phyloP scores from a whole-genome alignment of 2,797 vertebrate species.

The Malacoraja senta region DNA sequence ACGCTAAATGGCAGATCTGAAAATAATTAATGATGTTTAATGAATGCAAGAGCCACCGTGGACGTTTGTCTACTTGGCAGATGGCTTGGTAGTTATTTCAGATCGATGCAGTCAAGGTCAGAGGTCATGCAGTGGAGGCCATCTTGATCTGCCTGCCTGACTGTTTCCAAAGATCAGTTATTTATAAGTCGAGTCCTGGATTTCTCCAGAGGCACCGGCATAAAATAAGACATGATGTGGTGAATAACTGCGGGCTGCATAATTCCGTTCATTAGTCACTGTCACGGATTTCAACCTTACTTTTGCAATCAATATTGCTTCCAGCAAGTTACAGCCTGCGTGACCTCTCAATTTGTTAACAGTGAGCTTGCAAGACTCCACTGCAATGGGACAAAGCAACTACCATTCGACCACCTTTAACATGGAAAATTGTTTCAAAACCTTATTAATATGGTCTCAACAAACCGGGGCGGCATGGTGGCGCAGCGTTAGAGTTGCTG shows the following conservation, averaged over 20 bases:
- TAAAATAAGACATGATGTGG: neutral
- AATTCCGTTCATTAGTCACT: neutral
- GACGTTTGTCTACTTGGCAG: slow-evolving; percentile 2
- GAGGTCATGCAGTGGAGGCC: neutral
- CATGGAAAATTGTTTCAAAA: no score
- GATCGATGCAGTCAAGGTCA: slow-evolving; percentile 14
- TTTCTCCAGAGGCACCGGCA: slow-evolving; percentile 9
- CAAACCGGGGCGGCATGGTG: no score
- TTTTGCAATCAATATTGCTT: neutral
- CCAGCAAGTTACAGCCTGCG: neutral
- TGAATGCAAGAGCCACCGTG: neutral
- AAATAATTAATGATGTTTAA: slow-evolving; percentile 36
- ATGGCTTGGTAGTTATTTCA: neutral
- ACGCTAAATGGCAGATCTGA: slow-evolving; percentile 22
- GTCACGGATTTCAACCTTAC: neutral
- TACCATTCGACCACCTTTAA: no score
- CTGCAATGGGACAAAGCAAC: neutral
- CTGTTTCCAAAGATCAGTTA: neutral
- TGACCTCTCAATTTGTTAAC: neutral
- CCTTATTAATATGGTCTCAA: no score
- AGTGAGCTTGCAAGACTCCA: neutral
- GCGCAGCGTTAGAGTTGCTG: no score
- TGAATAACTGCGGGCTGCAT: slow-evolving; percentile 12
- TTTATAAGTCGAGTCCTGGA: neutral
- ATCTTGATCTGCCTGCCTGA: slow-evolving; percentile 8